Evolutionary conservation across 2,888 invertebrate species (phyloP), one percentile per base, ranked within the genome.

Genomic region (Sialis lutaria): DNA sequence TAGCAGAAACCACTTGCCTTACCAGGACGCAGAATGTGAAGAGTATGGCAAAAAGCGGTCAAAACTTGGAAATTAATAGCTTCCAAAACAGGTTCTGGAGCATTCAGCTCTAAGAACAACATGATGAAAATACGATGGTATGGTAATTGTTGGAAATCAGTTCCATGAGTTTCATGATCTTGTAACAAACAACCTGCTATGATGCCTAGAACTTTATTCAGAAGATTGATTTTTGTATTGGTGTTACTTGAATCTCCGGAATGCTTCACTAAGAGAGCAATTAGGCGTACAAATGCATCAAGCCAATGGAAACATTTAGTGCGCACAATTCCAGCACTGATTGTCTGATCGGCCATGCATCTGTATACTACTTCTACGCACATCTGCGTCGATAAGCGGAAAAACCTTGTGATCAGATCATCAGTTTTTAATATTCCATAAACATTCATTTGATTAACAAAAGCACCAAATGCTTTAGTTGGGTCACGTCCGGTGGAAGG

Each of bases 71-170:
- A 90, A 67, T 91, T 95, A 59, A 98, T 86, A 45, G 89, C 83
- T 66, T 98, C 97, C 45, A 97, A 69, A 8, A 93, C 84, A 0
- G 88, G 84, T 61, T 95, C 96, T 0, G 92, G 88, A 53, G 87
- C 83, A 62, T 92, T 96, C 60, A 99, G 75, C 61, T 98, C 98
- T 51, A 96, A 77, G 67, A 97, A 97, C 41, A 98, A 74, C 77
- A 95, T 92, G 51, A 97, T 85, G 57, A 98, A 83, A 52, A 98
- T 84, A 44, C 98, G 78, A 63, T 98, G 96, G 67, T 97, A 99
- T 1, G 98, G 96, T 58, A 98, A 70, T 66, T 97, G 96, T 60
- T 97, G 95, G 69, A 98, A 98, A 52, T 88, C 89, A 0, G 79
- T 74, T 48, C 81, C 78, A 43, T 90, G 82, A 53, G 87, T 79